Conservation (phyloP, 2,888 invertebrate species). For the Hypolimnas misippus region DNA sequence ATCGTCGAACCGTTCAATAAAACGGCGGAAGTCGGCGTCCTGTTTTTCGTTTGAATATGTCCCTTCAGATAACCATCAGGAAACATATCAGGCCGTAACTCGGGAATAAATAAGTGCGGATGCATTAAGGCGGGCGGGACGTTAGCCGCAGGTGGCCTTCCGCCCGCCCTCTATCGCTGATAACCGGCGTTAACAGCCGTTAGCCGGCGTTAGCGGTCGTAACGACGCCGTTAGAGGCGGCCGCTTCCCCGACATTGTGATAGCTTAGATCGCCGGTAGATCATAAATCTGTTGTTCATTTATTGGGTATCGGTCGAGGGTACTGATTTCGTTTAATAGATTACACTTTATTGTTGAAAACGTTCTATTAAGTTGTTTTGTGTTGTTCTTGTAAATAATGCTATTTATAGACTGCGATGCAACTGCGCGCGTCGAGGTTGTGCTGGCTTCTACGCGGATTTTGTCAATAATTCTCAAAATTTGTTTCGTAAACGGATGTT, state of each 20-base stretch:
- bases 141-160: constrained; percentile 76
- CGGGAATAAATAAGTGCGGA: constrained; percentile 80
- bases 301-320: constrained; percentile 30
- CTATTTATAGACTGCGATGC: too few species aligned
- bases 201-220: constrained; percentile 75
- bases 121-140: constrained; percentile 76
- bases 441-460: too few species aligned
- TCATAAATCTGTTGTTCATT: constrained; percentile 50
- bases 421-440: too few species aligned
- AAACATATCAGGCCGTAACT: constrained; percentile 69
- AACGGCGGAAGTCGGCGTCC: constrained; percentile 38
- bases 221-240: constrained; percentile 79
- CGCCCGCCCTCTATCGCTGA: constrained; percentile 71
- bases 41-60: constrained; percentile 39
- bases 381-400: background rate
- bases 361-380: background rate
- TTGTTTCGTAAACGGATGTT: too few species aligned
- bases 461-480: too few species aligned
- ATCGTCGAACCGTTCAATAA: constrained; percentile 25
- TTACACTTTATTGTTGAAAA: background rate
- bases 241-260: constrained; percentile 73
- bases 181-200: constrained; percentile 70
- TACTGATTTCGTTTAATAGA: constrained; percentile 5
- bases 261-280: constrained; percentile 46
- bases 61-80: constrained; percentile 65